Percentiles rank a stretch among this genome's conserved stretches.
These are phyloP conservation scores for Hirundichthys speculiger DNA, from an alignment of 2,113 vertebrate genomes.

Conservation along the genomic window DNA sequence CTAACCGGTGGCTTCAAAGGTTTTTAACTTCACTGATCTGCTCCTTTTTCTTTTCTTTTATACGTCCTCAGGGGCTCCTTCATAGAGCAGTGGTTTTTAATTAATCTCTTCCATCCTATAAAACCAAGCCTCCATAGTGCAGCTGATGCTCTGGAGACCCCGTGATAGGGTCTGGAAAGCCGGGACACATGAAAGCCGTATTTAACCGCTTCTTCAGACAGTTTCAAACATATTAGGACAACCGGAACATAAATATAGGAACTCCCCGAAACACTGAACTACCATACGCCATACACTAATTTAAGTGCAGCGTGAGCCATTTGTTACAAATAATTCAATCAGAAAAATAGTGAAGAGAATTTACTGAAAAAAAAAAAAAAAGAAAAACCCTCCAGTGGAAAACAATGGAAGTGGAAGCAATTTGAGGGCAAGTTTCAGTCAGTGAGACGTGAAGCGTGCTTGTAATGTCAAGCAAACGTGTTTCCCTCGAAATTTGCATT, in stretches of 20 bases:
- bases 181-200: constrained; percentile 5
- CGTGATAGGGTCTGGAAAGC: constrained; percentile 1
- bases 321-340: constrained; percentile 19
- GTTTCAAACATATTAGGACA: not conserved
- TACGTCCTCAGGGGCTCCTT: constrained; percentile 10
- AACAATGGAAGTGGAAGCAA: too few species aligned
- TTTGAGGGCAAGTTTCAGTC: constrained; percentile 1
- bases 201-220: constrained; percentile 6
- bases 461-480: constrained; percentile 15
- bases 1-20: constrained; percentile 36
- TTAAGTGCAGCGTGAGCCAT: constrained; percentile 2
- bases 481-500: constrained; percentile 64
- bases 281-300: constrained; percentile 11
- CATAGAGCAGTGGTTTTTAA: constrained; percentile 50
- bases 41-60: constrained; percentile 36
- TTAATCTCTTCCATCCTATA: constrained; percentile 47
- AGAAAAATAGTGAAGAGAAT: constrained; percentile 16
- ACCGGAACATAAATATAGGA: constrained; percentile 1
- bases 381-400: constrained; percentile 2
- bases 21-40: constrained; percentile 25
- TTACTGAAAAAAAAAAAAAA: not conserved
- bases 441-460: constrained; percentile 17
- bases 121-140: constrained; percentile 27
- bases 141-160: constrained; percentile 11
- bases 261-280: not conserved